A percentile compares a stretch with the other conserved stretches of the same genome.
Conservation (phyloP, 1,140 invertebrate genomes). For the Monochamus saltuarius region DNA sequence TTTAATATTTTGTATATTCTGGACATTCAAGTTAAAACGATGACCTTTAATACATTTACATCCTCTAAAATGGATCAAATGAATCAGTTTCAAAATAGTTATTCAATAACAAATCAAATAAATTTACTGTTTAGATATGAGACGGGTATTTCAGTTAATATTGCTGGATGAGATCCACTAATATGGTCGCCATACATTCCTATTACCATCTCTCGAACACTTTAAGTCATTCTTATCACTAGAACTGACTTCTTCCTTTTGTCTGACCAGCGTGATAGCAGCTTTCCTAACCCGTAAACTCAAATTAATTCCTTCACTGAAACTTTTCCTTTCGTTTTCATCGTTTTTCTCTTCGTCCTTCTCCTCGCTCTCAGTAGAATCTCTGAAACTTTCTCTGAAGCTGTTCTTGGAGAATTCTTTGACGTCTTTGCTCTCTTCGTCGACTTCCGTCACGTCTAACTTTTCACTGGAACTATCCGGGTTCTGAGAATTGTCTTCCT, state of each 20-base stretch:
- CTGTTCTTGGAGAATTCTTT: background rate
- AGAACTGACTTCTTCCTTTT: conserved; percentile 50
- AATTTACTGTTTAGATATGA: too few relatives aligned
- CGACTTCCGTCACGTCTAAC: conserved; percentile 40
- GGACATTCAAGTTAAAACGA: too few relatives aligned
- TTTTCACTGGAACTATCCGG: conserved; percentile 47
- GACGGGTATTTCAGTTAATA: too few relatives aligned
- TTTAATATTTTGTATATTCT: background rate
- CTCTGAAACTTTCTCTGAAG: background rate
- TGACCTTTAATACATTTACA: too few relatives aligned
- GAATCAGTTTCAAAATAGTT: too few relatives aligned
- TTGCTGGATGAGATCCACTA: conserved; percentile 42
- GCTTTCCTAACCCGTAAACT: conserved; percentile 43
- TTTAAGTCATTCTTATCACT: conserved; percentile 48
- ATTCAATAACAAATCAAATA: too few relatives aligned
- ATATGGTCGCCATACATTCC: conserved; percentile 64
- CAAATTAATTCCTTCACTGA: conserved; percentile 43
- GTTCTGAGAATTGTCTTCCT: conserved; percentile 49
- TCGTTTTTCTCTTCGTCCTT: conserved; percentile 17
- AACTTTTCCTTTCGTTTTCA: conserved; percentile 20
- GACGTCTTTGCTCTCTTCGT: conserved; percentile 28
- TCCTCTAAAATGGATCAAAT: too few relatives aligned
- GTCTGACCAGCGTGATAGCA: conserved; percentile 44
- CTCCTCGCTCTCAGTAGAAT: background rate
- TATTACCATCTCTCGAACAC: conserved; percentile 38